Conservation (phyloP, 2,113 vertebrate genomes). For the Canis aureus region DNA sequence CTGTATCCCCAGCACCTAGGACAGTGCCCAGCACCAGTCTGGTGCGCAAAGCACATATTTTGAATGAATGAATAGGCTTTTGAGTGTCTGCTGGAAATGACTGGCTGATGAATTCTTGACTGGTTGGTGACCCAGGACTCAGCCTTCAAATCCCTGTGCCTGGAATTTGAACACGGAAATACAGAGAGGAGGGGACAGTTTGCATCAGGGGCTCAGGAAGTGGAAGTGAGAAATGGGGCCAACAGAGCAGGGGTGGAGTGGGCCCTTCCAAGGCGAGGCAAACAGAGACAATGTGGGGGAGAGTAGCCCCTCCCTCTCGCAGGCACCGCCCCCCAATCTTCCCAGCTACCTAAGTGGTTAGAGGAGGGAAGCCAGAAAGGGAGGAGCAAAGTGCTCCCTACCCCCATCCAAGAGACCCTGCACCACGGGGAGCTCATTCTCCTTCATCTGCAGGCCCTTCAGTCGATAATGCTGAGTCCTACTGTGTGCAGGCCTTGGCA, state of each 20-base stretch:
- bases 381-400: not conserved
- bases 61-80: not conserved
- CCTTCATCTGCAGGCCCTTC: not conserved
- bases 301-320: not conserved
- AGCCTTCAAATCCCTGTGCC: not conserved
- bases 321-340: not conserved
- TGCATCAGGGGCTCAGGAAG: not conserved
- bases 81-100: not conserved
- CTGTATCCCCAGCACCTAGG: not conserved
- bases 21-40: not conserved
- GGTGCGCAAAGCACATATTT: not conserved
- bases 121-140: not conserved
- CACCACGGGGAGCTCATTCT: not conserved
- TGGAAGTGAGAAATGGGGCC: not conserved
- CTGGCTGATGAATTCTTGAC: not conserved
- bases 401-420: not conserved
- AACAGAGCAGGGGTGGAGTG: not conserved
- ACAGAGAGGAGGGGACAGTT: not conserved
- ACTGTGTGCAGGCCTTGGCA: not conserved
- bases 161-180: not conserved
- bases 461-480: not conserved
- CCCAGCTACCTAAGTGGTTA: not conserved
- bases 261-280: not conserved
- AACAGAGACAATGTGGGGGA: accelerated
- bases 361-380: not conserved